phyloP scores from a whole-genome alignment of 2,888 invertebrate genomes.

The Orchesellides sinensis region DNA sequence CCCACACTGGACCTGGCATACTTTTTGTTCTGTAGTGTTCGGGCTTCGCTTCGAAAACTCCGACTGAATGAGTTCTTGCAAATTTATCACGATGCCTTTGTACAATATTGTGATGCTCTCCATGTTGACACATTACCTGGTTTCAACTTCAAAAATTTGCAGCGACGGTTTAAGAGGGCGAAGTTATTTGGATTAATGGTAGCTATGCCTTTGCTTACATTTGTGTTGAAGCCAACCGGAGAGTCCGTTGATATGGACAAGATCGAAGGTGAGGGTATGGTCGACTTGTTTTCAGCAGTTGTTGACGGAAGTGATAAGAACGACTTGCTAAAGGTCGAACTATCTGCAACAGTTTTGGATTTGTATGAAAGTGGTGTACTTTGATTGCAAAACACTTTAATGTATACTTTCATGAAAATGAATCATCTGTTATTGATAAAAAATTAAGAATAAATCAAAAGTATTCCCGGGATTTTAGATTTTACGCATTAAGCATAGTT shows the following conservation, averaged over 20 bases:
- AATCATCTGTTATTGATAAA: too few relatives aligned
- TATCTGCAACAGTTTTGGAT: background rate
- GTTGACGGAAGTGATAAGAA: conserved; percentile 29
- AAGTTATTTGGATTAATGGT: conserved; percentile 34
- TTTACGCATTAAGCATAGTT: too few relatives aligned
- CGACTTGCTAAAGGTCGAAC: background rate
- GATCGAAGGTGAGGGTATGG: background rate
- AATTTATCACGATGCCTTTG: conserved; percentile 59
- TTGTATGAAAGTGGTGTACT: conserved; percentile 43
- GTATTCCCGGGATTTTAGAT: too few relatives aligned
- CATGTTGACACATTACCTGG: conserved; percentile 34
- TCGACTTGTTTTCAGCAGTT: conserved; percentile 26
- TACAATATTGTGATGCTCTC: conserved; percentile 35
- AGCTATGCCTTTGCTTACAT: conserved; percentile 4
- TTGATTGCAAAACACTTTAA: too few relatives aligned
- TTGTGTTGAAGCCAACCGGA: conserved; percentile 23
- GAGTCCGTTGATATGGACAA: conserved; percentile 36
- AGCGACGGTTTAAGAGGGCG: conserved; percentile 26
- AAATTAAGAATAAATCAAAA: too few relatives aligned
- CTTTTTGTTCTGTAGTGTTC: conserved; percentile 60
- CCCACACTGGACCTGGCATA: conserved; percentile 66
- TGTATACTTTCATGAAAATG: too few relatives aligned
- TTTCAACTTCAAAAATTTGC: conserved; percentile 43
- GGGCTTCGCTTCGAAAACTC: conserved; percentile 24
- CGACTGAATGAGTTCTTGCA: conserved; percentile 34